Percentiles rank a stretch among this genome's conserved stretches.
phyloP scores from a whole-genome alignment of 2,797 vertebrate species.

The Dipus sagitta region DNA sequence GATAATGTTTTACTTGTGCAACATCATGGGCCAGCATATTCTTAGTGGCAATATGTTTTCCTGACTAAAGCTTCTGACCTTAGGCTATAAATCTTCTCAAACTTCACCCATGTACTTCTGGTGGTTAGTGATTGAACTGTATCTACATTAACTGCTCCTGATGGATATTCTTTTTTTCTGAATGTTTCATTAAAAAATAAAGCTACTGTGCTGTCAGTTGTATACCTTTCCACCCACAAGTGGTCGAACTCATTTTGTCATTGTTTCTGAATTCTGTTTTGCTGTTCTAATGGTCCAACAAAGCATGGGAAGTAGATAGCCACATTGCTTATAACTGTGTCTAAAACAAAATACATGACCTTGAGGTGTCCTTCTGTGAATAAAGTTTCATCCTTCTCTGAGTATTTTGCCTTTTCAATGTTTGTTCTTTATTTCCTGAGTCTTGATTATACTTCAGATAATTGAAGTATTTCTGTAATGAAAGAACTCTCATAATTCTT shows the following conservation, averaged over 20 bases:
- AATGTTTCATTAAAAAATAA: conserved; percentile 18
- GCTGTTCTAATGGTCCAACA: not conserved
- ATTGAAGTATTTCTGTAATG: conserved; percentile 6
- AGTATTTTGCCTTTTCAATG: conserved; percentile 8
- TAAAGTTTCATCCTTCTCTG: not conserved
- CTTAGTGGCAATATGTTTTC: not conserved
- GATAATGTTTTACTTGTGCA: not conserved
- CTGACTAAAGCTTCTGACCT: not conserved
- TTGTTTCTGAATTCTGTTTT: conserved; percentile 19
- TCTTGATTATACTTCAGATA: not conserved
- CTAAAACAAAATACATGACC: conserved; percentile 18
- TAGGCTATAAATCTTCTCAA: not conserved
- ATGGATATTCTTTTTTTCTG: not conserved
- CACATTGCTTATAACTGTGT: not conserved
- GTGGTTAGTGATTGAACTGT: not conserved
- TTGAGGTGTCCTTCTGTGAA: not conserved
- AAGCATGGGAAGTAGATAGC: not conserved
- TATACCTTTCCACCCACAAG: not conserved
- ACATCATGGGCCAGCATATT: not conserved
- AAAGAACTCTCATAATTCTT: conserved; percentile 32
- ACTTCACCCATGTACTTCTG: not conserved
- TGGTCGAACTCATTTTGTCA: not conserved
- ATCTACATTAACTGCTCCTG: not conserved
- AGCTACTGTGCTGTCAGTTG: not conserved
- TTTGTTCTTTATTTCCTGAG: conserved; percentile 21